Conservation (phyloP, 37 sponge, comb jelly and placozoan species). For the Axinella damicornis region DNA sequence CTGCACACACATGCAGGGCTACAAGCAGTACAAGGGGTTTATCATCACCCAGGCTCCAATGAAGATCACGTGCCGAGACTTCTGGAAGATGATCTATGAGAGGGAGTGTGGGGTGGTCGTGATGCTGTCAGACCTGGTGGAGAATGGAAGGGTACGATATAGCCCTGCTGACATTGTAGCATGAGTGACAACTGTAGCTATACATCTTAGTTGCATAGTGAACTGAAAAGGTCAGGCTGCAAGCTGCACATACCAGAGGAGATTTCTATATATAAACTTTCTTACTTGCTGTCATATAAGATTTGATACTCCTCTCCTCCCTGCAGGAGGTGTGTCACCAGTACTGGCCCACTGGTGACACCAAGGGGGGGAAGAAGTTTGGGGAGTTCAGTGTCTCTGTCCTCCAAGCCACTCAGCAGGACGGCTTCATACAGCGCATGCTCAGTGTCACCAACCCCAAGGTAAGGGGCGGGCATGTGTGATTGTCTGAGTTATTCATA, state of each 20-base stretch:
- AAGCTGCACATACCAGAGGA: too few relatives aligned
- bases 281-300: too few relatives aligned
- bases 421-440: constrained; percentile 30
- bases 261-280: too few relatives aligned
- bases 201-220: too few relatives aligned
- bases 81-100: constrained; percentile 75
- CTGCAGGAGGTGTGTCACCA: constrained; percentile 49
- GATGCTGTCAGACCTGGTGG: constrained; percentile 44
- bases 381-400: constrained; percentile 24
- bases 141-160: constrained; percentile 14
- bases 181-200: too few relatives aligned
- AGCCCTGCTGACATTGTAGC: too few relatives aligned
- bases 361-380: constrained; percentile 12
- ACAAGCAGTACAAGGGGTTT: constrained; percentile 42
- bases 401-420: constrained; percentile 7
- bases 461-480: background rate
- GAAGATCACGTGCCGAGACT: constrained; percentile 34
- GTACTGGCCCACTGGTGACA: constrained; percentile 45
- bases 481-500: too few relatives aligned
- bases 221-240: too few relatives aligned
- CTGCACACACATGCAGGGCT: constrained; percentile 35
- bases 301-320: too few relatives aligned
- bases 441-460: constrained; percentile 25
- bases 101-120: constrained; percentile 56
- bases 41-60: constrained; percentile 68